Base-by-base conservation (phyloP, 1,140 invertebrate genomes). In the Rhopalosiphum maidis region DNA sequence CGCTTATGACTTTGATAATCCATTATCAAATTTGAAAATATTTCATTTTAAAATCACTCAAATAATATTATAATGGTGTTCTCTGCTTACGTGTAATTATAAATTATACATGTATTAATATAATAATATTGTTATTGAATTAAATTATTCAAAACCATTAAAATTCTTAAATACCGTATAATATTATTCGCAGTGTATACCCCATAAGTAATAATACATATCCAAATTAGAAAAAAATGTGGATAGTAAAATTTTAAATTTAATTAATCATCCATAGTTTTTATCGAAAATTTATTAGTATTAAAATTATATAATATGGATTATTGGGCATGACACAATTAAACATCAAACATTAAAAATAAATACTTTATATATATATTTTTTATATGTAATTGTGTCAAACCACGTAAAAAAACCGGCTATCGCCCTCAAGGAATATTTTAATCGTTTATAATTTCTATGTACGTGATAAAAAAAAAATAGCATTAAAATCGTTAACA, bases 371-470 rank as follows among this genome's bases (percentile, higher is more conserved):
- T 30, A 60, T 60, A 9, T 60, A 60, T 60, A 30, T 60, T 9
- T 60, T 30, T 30, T n/a, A n/a, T 68, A 68, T 68, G 25, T n/a
- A 68, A n/a, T 68, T 77, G 30, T 77, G 60, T 77, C 60, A n/a
- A 77, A 77, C 30, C 11, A n/a, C 60, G 15, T 18, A 15, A n/a
- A 77, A 68, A 77, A 77, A 77, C 60, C 18, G 15, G 60, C 30
- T 18, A 77, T 77, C 15, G 30, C 30, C 60, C 30, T 68, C 60
- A 5, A 77, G 60, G 15, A n/a, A 77, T 77, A 77, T 77, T 18
- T 15, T 77, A n/a, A 77, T 77, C 60, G 60, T 77, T 77, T n/a
- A 77, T 77, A 77, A 77, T 77, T 77, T 77, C n/a, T 77, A n/a
- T n/a, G 30, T 15, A 77, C 11, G 5, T 3, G 11, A 35, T 77